phyloP scores from a whole-genome alignment of 1,140 invertebrate genomes.

The Aphaenogaster rudis region DNA sequence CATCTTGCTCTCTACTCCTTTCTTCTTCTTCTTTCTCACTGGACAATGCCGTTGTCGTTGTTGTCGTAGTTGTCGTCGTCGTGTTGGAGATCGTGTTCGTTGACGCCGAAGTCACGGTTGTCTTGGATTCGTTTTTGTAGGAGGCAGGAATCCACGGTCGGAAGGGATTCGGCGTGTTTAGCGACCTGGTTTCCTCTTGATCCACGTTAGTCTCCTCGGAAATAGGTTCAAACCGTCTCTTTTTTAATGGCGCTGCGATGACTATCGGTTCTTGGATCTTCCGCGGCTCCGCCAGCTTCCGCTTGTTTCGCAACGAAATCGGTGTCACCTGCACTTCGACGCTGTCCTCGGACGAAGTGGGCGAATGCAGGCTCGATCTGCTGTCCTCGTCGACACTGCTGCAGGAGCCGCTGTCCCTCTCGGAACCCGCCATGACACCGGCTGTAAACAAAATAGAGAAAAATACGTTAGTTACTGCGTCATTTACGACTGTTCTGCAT shows the following conservation, averaged over 20 bases:
- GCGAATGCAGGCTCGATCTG: constrained; percentile 89
- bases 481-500: not conserved
- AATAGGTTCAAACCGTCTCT: constrained; percentile 87
- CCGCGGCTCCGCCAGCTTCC: constrained; percentile 91
- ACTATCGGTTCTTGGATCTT: constrained; percentile 80
- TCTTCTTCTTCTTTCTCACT: constrained; percentile 41
- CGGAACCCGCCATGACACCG: constrained; percentile 84
- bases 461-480: not conserved
- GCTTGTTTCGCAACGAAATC: constrained; percentile 88
- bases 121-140: constrained; percentile 68
- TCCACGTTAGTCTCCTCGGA: constrained; percentile 81
- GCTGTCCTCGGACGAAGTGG: constrained; percentile 92
- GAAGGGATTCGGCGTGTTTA: constrained; percentile 85
- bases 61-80: not conserved
- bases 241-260: constrained; percentile 89
- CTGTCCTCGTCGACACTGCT: constrained; percentile 91
- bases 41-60: not conserved
- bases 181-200: constrained; percentile 83
- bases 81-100: not conserved
- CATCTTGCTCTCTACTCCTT: constrained; percentile 36
- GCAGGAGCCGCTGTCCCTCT: constrained; percentile 91
- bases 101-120: not conserved
- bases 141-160: constrained; percentile 86
- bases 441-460: constrained; percentile 79
- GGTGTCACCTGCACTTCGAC: constrained; percentile 90